Base-by-base conservation (phyloP, 2,113 vertebrate genomes). In the Myrmecophaga tridactyla region DNA sequence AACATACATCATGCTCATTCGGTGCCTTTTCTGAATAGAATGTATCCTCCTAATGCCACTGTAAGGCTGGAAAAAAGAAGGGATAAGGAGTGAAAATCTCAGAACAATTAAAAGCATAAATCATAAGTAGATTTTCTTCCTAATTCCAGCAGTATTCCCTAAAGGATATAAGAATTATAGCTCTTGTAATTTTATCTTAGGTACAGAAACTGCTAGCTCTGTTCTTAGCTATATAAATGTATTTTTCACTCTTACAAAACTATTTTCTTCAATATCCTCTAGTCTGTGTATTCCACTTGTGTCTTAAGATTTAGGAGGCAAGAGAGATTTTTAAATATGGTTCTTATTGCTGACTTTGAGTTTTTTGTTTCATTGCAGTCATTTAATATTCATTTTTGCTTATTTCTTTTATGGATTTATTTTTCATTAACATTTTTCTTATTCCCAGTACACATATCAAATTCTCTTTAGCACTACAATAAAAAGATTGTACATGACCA, bases 171-270 rank as follows among this genome's bases (percentile, higher is more conserved):
- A 86, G 84, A 96, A 92, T 97, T 94, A 92, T 53, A 53, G 53
- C 89, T 31, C 25, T 89, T 92, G 14, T 81, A 94, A 97, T 95
- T 94, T 96, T 97, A 86, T 94, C 53, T 93, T 93, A 63, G 72
- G 36, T 83, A 43, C 31, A 84, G 1, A 90, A 87, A 90, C 25
- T 51, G 48, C 23, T 80, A 65, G 70, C 94, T 95, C 80, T 95
- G 92, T 94, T 93, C 75, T 96, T 95, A 91, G 92, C 60, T 87
- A 27, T 84, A 82, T 65, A 89, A 92, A 85, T 53, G 76, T 65
- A 31, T 87, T 87, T 94, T 95, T 83, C n/a, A 91, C 25, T 93
- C 62, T 89, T 72, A 41, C 0, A 60, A 69, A 94, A 86, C 67
- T 60, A 82, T 73, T 91, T 82, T 29, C 48, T 90, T 72, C 53